Evolutionary conservation across 2,888 invertebrate genomes (phyloP), one percentile per base, ranked within the genome.

Genomic region (Xestobium rufovillosum): DNA sequence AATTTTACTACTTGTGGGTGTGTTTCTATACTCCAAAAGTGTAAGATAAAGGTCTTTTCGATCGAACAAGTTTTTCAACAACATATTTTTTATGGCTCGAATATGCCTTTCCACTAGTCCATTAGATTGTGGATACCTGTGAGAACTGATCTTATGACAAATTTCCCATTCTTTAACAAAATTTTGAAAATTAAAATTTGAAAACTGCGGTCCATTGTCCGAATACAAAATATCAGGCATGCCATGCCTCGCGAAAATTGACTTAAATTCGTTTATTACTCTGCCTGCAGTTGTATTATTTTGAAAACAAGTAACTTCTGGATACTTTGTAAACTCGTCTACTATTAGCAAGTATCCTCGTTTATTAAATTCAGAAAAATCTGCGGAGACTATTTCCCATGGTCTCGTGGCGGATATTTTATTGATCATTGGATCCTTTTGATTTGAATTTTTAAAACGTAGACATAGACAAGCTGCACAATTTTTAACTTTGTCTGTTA

Each of bases 31-130:
- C 12, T 38, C 33, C 29, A 41, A 29, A 2, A 41, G 12, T 23
- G 28, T 25, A 9, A 19, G n/a, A 8, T 6, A 6, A 6, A 19
- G n/a, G n/a, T 19, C 23, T 19, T 19, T 19, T 8, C 33, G 11
- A n/a, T 40, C 3, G n/a, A 15, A 14, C 15, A 29, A 34, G 28
- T 31, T 34, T 34, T 14, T 30, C 8, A 17, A 15, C 12, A 47
- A 41, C 3, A 33, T 35, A 36, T 43, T 46, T 40, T 53, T 55
- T 23, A 47, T 42, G 6, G 36, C 49, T 11, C 33, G 42, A 4
- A 54, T 45, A 15, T 47, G 40, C 25, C 47, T 28, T 36, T 49
- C 47, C 15, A 44, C 41, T 14, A 46, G 38, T 14, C 44, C 45
- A 37, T 48, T 48, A 6, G 44, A 44, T 26, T 48, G 44, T 8